Evolutionary conservation across 2,888 invertebrate species (phyloP), one percentile per base, ranked within the genome.

Genomic region (Physocephala rufipes): DNA sequence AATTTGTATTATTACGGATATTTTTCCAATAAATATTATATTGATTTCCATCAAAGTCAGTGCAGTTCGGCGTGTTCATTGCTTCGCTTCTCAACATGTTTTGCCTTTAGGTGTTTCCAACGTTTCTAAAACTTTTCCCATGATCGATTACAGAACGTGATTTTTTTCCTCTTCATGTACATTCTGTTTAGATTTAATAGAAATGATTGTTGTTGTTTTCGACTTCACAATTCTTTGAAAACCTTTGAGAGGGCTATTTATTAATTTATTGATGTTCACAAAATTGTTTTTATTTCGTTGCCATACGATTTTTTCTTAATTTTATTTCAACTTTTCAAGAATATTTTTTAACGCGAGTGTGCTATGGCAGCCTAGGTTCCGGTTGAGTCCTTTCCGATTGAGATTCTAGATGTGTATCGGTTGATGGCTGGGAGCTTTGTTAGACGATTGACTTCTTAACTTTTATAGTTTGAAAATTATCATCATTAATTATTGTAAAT

Each of bases 221-320:
- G 26, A 1, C 15, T 15, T 5, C 36, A 9, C 36, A 7, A 26
- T 58, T 58, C 28, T 36, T 24, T 28, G 16, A 15, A 70, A 70
- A 70, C 67, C 65, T 21, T 47, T n/a, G n/a, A n/a, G 59, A 15
- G 58, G 49, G 53, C 68, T 55, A 73, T 74, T 74, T 72, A 73
- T 59, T 19, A 73, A 62, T 43, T 47, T 67, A 16, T 71, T 51
- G 36, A 67, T 67, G 30, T 67, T 67, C 58, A 62, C 30, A 19
- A 67, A 68, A 49, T 72, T 70, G 16, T 71, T 71, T 58, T 61
- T 63, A 67, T 71, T 65, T 49, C 55, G 58, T 63, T 70, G 47
- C 67, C 71, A 21, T 73, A 73, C 73, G 64, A 67, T 74, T 64
- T 58, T 30, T 67, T 73, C 36, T 36, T 9, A 9, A 67, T 74